phyloP scores from a whole-genome alignment of 2,797 vertebrate genomes.

The Sardinella longiceps region DNA sequence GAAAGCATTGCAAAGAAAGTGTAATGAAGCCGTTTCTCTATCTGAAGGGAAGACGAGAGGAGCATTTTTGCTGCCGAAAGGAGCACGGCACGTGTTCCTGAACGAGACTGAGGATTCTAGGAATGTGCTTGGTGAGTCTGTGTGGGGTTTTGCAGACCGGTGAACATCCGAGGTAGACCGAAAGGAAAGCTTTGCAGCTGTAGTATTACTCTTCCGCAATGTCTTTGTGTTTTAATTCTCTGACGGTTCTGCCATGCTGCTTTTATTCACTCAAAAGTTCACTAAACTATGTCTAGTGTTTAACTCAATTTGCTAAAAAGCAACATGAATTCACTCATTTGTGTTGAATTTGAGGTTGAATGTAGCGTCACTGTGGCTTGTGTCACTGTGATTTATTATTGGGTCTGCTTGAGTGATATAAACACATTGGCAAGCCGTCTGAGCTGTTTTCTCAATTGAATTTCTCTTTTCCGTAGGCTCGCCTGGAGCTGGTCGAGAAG shows the following conservation, averaged over 20 bases:
- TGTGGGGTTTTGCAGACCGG: slow-evolving; percentile 67
- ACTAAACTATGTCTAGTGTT: not conserved
- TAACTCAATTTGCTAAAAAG: not conserved
- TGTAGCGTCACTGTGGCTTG: not conserved
- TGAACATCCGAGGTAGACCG: slow-evolving; percentile 70
- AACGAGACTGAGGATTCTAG: slow-evolving; percentile 87
- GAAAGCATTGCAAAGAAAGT: slow-evolving; percentile 42
- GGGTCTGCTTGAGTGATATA: slow-evolving; percentile 23
- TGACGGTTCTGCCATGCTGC: slow-evolving; percentile 54
- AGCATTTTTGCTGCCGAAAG: slow-evolving; percentile 88
- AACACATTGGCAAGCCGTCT: slow-evolving; percentile 56
- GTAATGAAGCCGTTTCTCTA: slow-evolving; percentile 72
- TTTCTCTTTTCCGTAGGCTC: slow-evolving; percentile 39
- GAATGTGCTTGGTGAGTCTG: slow-evolving; percentile 87
- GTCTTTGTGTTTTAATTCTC: slow-evolving; percentile 38
- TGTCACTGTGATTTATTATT: not conserved
- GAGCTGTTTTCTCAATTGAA: slow-evolving; percentile 53
- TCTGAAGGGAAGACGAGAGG: slow-evolving; percentile 90
- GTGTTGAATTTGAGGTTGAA: not conserved
- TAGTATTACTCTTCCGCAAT: not conserved
- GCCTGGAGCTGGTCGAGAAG: not conserved
- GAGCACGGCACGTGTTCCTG: slow-evolving; percentile 88
- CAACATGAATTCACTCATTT: not conserved
- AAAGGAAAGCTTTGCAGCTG: slow-evolving; percentile 60
- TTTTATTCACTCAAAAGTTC: slow-evolving; percentile 24